phyloP scores from a whole-genome alignment of 2,888 invertebrate genomes.

The Mayetiola destructor region DNA sequence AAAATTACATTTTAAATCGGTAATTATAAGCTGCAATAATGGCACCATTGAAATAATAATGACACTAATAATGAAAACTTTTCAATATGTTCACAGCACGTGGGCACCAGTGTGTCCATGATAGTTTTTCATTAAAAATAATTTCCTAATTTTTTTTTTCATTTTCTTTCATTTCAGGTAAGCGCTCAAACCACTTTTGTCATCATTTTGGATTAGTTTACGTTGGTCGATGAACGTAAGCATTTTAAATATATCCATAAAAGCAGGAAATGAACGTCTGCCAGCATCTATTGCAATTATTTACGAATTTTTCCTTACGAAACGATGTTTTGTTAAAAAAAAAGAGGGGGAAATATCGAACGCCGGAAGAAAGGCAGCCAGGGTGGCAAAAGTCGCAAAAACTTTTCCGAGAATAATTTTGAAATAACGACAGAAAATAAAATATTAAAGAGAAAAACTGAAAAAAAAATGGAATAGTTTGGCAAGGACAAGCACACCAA shows the following conservation, averaged over 20 bases:
- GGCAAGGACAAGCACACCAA: slow-evolving; percentile 7
- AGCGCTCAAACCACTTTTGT: not conserved
- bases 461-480: not conserved
- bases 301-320: not conserved
- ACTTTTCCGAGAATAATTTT: no score
- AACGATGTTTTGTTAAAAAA: slow-evolving; percentile 1
- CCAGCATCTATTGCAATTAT: not conserved
- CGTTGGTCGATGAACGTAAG: not conserved
- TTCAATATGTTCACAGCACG: no score
- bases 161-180: slow-evolving; percentile 1
- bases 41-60: not conserved
- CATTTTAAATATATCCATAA: not conserved
- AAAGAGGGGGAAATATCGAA: not conserved
- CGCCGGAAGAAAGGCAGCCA: no score
- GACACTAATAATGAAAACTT: not conserved
- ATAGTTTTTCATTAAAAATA: slow-evolving; percentile 6
- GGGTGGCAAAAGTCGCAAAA: no score
- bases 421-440: no score
- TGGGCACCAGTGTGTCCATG: not conserved
- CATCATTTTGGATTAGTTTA: not conserved
- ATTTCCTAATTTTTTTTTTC: not conserved
- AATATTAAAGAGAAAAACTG: no score
- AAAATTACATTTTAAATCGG: slow-evolving; percentile 3
- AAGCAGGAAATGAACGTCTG: slow-evolving; percentile 3
- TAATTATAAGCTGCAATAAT: slow-evolving; percentile 11